A percentile compares a stretch with the other conserved stretches of the same genome.
Conservation (phyloP, 92 coral and sea anemone species). For the Chrysogorgia sp. region DNA sequence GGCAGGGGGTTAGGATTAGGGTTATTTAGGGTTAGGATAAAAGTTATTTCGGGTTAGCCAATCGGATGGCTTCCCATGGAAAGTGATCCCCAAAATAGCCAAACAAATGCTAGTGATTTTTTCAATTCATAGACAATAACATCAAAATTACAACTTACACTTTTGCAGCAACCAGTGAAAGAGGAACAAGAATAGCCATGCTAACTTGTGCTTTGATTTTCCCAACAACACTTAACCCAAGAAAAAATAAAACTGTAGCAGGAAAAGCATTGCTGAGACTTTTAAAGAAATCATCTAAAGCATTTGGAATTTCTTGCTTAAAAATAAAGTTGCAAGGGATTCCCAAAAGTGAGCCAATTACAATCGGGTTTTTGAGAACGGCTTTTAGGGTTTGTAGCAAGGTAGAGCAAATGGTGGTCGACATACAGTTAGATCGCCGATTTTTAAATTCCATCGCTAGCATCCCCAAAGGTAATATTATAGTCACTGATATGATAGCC, state of each 20-base stretch:
- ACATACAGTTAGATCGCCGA: conserved; percentile 49
- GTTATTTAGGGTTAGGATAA: too few species aligned
- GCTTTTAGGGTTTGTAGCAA: conserved; percentile 67
- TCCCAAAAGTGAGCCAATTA: conserved; percentile 79
- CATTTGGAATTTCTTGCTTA: conserved; percentile 57
- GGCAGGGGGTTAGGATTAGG: too few species aligned
- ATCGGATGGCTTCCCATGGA: too few species aligned
- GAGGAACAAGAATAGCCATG: conserved; percentile 71
- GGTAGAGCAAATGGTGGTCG: conserved; percentile 53
- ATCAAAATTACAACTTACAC: conserved; percentile 60
- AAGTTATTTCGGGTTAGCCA: too few species aligned
- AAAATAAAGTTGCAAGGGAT: conserved; percentile 67
- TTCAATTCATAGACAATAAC: background rate
- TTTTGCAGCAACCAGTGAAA: conserved; percentile 74
- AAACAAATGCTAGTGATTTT: too few species aligned
- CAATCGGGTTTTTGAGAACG: conserved; percentile 71
- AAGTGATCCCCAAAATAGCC: too few species aligned
- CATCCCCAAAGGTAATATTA: conserved; percentile 72
- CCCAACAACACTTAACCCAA: conserved; percentile 92
- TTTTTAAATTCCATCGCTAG: conserved; percentile 72
- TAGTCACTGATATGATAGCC: conserved; percentile 68
- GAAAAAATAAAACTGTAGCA: conserved; percentile 80
- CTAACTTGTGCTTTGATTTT: conserved; percentile 78
- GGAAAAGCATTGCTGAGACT: conserved; percentile 76
- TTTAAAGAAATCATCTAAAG: conserved; percentile 58